Conservation (phyloP, 2,797 vertebrate genomes). For the Pteronotus mesoamericanus region DNA sequence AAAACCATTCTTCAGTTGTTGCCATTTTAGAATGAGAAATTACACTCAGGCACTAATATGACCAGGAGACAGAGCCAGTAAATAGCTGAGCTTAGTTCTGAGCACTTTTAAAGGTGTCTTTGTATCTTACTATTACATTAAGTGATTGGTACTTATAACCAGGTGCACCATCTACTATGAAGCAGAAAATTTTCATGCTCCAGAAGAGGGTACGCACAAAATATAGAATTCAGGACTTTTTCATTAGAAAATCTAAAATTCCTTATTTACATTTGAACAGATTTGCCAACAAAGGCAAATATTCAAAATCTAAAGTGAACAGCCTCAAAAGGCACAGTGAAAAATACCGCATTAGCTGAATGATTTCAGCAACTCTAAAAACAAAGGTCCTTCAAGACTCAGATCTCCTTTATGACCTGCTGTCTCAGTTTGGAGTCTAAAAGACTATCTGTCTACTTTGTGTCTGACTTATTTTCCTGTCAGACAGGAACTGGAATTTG, state of each 20-base stretch:
- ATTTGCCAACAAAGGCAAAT: neutral
- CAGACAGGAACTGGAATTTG: constrained; percentile 74
- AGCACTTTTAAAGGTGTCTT: neutral
- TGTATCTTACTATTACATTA: neutral
- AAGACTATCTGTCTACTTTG: constrained; percentile 42
- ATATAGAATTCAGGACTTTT: neutral
- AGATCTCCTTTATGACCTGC: neutral
- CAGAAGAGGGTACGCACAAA: neutral
- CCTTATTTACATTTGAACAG: neutral
- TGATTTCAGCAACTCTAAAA: constrained; percentile 6
- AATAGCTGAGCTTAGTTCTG: neutral
- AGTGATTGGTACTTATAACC: neutral
- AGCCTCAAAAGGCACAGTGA: neutral
- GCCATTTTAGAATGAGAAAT: neutral
- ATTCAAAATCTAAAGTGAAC: neutral
- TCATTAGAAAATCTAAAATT: constrained; percentile 15
- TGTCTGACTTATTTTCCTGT: constrained; percentile 65
- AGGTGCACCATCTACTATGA: neutral
- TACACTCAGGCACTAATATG: neutral
- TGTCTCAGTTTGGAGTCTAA: constrained; percentile 33
- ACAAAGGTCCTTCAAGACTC: neutral
- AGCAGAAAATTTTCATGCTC: neutral
- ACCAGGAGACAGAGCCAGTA: neutral
- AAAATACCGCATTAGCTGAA: neutral
- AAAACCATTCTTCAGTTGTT: neutral